Conservation (phyloP, 2,888 invertebrate genomes). For the Pseudococcus longispinus region DNA sequence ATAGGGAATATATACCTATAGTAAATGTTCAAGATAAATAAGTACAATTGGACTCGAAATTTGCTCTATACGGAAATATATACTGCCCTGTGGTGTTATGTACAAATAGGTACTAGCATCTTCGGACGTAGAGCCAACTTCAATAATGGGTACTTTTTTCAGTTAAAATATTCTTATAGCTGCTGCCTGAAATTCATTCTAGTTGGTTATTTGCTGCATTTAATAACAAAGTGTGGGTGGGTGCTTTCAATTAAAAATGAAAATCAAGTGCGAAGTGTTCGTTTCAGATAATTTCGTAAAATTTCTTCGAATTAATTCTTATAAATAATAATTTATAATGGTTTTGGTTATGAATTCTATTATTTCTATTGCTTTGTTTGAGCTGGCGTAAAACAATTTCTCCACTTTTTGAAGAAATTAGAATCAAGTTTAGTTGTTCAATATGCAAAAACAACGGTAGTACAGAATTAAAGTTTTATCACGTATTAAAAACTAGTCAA, state of each 20-base stretch:
- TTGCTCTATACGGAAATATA: background rate
- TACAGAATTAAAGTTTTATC: constrained; percentile 29
- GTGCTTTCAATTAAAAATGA: too few relatives aligned
- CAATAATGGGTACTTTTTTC: background rate
- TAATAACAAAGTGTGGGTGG: too few relatives aligned
- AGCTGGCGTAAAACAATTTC: background rate
- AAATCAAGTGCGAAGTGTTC: too few relatives aligned
- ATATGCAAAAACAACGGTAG: constrained; percentile 22
- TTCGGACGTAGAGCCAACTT: background rate
- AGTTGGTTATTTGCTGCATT: background rate
- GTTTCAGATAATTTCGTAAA: background rate
- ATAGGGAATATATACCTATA: background rate
- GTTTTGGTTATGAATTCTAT: background rate
- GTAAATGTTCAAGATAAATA: background rate
- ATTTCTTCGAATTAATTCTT: background rate
- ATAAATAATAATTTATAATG: background rate
- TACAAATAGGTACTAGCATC: too few relatives aligned
- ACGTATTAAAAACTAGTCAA: constrained; percentile 24
- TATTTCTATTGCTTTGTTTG: background rate
- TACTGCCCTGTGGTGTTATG: background rate
- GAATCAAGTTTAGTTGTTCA: constrained; percentile 15
- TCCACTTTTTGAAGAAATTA: background rate
- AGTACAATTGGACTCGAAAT: background rate
- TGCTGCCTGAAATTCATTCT: too few relatives aligned
- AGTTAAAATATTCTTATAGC: background rate